Evolutionary conservation across 2,113 vertebrate species (phyloP), one percentile per base, ranked within the genome.

Genomic region (Anguilla rostrata): DNA sequence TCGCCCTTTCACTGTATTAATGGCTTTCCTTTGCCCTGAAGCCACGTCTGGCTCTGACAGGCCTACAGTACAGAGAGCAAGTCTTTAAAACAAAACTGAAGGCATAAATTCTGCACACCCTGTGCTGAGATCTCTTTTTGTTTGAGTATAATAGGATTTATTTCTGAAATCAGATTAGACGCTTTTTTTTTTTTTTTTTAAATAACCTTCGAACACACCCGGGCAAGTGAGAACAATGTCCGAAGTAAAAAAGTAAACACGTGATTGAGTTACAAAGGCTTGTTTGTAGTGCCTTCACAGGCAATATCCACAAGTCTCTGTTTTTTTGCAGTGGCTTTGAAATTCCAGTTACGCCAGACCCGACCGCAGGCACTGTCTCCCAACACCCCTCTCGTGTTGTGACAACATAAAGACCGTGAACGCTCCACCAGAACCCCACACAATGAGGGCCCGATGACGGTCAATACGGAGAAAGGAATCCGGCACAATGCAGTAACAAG

Each of bases 251-350:
- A 60, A 39, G 49, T 18, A 15, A 78, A 82, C 56, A 86, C 84
- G 56, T 81, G 84, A 89, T 83, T 78, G 71, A 86, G 39, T 89
- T 85, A 88, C 87, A 88, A 87, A 88, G 86, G 41, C 39, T n/a
- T 78, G 57, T 16, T 49, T 86, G 71, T 88, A 40, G 41, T 43
- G 26, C 53, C 57, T 43, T 41, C 57, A 18, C 80, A 83, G 34
- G 39, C 57, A 85, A 39, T 43, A 22, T 78, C 60, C 78, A 14
- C 39, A 39, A 29, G 26, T 75, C 34, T 46, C 56, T 79, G 66
- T 34, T 39, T 81, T 29, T 41, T 29, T 56, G 71, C 78, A 18
- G 39, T 43, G 49, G 34, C 56, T 40, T 83, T 41, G 79, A 81
- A 43, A 41, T 43, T 81, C 79, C 79, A 43, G 79, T 81, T 81